A percentile compares a stretch with the other conserved stretches of the same genome.
phyloP scores from a whole-genome alignment of 1,140 invertebrate genomes.

The Ceratoteleas bidentatus region DNA sequence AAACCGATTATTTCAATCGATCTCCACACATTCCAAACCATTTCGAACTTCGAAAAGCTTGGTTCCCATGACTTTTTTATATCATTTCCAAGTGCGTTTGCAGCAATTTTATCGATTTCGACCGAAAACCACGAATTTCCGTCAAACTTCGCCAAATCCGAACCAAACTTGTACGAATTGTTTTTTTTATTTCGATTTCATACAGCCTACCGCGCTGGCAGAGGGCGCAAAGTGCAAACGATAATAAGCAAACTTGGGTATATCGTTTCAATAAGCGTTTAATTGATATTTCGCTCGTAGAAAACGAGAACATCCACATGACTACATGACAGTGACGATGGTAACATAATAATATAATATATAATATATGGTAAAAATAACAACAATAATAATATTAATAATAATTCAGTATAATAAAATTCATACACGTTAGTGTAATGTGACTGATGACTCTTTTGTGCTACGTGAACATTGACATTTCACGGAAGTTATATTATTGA shows the following conservation, averaged over 20 bases:
- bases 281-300: slow-evolving; percentile 69
- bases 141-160: no score
- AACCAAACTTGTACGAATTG: no score
- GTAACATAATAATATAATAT: slow-evolving; percentile 70
- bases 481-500: slow-evolving; percentile 70
- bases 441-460: slow-evolving; percentile 71
- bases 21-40: no score
- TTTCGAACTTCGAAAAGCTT: no score
- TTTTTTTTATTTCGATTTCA: no score
- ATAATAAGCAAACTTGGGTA: slow-evolving; percentile 33
- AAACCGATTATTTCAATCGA: no score
- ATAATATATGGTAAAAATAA: slow-evolving; percentile 70
- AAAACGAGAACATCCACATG: slow-evolving; percentile 69
- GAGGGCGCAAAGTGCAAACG: background rate
- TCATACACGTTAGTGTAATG: slow-evolving; percentile 66
- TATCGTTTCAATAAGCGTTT: slow-evolving; percentile 69
- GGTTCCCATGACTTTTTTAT: no score
- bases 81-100: no score
- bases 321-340: slow-evolving; percentile 69
- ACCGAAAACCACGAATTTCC: no score
- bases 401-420: slow-evolving; percentile 70
- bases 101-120: no score
- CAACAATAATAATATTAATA: slow-evolving; percentile 67
- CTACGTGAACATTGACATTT: slow-evolving; percentile 72
- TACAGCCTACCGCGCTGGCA: no score